Evolutionary conservation across 2,113 vertebrate species (phyloP).

Genomic region (Sinocyclocheilus anophthalmus): DNA sequence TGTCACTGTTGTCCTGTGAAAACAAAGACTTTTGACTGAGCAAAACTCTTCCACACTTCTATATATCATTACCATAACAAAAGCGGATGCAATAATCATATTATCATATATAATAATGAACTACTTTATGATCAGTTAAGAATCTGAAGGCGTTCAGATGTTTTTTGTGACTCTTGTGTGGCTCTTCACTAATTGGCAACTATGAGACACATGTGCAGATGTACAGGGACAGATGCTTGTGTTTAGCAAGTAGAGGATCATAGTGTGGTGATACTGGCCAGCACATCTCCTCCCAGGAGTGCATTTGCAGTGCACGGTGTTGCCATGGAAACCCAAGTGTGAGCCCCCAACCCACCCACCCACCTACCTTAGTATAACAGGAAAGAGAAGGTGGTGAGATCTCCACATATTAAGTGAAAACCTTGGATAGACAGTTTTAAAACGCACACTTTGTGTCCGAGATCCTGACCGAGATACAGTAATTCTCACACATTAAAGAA

Average conservation of each 20-base stretch:
- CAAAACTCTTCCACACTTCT: background rate
- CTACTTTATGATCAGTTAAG: background rate
- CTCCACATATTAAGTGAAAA: background rate
- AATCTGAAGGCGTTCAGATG: background rate
- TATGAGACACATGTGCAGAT: constrained; percentile 46
- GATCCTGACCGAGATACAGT: background rate
- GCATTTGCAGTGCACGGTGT: constrained; percentile 62
- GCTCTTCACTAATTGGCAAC: background rate
- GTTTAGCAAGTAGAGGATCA: constrained; percentile 53
- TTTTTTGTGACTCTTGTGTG: background rate
- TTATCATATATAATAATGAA: background rate
- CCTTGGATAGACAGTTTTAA: constrained; percentile 23
- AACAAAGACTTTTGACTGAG: constrained; percentile 50
- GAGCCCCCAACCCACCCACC: constrained; percentile 62
- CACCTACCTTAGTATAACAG: constrained; percentile 59
- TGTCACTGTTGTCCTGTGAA: constrained; percentile 65
- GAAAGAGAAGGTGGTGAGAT: constrained; percentile 52
- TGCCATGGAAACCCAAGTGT: constrained; percentile 72
- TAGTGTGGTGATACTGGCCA: constrained; percentile 66
- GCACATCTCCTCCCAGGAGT: constrained; percentile 61
- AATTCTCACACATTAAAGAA: constrained; percentile 18
- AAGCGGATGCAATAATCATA: background rate
- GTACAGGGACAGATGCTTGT: constrained; percentile 35
- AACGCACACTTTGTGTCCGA: background rate
- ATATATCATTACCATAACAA: background rate